Conservation (phyloP, 1,140 invertebrate species). For the Heliconius hermathena region DNA sequence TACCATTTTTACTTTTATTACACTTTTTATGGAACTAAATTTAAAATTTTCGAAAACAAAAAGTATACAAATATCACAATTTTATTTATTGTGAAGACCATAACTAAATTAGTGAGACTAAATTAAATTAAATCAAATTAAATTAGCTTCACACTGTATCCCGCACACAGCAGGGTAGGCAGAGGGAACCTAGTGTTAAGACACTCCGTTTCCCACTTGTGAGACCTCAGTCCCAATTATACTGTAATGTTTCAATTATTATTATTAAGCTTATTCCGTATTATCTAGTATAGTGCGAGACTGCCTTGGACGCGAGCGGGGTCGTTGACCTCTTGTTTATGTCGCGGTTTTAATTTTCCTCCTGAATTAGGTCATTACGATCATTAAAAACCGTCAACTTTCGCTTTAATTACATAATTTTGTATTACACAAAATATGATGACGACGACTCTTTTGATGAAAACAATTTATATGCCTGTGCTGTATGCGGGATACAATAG, state of each 20-base stretch:
- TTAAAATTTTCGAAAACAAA: no score
- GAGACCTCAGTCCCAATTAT: neutral
- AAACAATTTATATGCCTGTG: neutral
- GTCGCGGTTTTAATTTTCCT: constrained; percentile 51
- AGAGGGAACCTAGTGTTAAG: no score
- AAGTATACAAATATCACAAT: no score
- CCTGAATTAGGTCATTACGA: constrained; percentile 51
- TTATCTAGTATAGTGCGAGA: constrained; percentile 24
- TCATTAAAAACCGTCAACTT: constrained; percentile 30
- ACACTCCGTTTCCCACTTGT: no score
- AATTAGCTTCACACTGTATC: no score
- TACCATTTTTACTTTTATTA: no score
- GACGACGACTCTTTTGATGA: neutral
- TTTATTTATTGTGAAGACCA: neutral
- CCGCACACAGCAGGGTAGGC: no score
- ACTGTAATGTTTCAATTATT: constrained; percentile 26
- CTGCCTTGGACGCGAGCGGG: constrained; percentile 27
- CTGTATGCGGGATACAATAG: no score
- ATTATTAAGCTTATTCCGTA: constrained; percentile 21
- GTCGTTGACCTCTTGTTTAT: constrained; percentile 49
- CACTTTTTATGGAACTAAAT: no score
- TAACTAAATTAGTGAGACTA: neutral
- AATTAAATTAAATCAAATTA: no score
- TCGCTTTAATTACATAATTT: constrained; percentile 23
- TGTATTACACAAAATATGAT: neutral